Percentiles rank a stretch among this genome's conserved stretches.
phyloP scores from a whole-genome alignment of 2,888 invertebrate genomes.

The Spodoptera exigua region DNA sequence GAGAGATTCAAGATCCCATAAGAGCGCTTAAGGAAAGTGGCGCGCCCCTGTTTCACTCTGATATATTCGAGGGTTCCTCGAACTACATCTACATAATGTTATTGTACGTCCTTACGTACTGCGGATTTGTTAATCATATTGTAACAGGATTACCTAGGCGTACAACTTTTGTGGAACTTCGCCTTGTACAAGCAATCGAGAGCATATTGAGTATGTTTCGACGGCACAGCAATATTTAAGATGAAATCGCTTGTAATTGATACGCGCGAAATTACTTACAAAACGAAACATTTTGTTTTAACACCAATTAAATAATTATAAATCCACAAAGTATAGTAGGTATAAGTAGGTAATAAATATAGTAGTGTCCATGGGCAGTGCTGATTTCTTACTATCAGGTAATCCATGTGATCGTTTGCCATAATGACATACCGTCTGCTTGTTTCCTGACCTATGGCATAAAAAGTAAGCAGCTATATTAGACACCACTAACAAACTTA shows the following conservation, averaged over 20 bases:
- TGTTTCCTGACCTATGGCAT: too few relatives aligned
- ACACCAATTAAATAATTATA: too few relatives aligned
- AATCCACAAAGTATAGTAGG: too few relatives aligned
- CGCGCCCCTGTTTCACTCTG: slow-evolving; percentile 59
- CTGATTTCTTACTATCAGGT: too few relatives aligned
- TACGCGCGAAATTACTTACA: neutral
- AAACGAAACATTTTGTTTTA: too few relatives aligned
- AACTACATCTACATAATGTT: slow-evolving; percentile 54
- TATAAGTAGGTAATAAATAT: too few relatives aligned
- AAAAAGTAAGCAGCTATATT: too few relatives aligned
- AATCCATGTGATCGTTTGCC: too few relatives aligned
- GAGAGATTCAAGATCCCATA: slow-evolving; percentile 68
- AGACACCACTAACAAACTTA: too few relatives aligned
- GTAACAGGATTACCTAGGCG: slow-evolving; percentile 24
- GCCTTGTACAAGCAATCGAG: neutral
- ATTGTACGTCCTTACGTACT: slow-evolving; percentile 30
- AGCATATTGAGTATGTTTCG: slow-evolving; percentile 4
- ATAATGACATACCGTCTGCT: too few relatives aligned
- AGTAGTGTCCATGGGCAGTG: too few relatives aligned
- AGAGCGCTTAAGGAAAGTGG: slow-evolving; percentile 68
- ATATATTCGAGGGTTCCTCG: slow-evolving; percentile 54
- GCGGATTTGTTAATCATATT: slow-evolving; percentile 49
- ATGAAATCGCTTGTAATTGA: neutral
- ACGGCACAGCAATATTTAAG: neutral
- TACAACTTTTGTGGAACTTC: slow-evolving; percentile 18